phyloP scores from a whole-genome alignment of 92 coral and sea anemone genomes.

The Umimayanthus kanabou region DNA sequence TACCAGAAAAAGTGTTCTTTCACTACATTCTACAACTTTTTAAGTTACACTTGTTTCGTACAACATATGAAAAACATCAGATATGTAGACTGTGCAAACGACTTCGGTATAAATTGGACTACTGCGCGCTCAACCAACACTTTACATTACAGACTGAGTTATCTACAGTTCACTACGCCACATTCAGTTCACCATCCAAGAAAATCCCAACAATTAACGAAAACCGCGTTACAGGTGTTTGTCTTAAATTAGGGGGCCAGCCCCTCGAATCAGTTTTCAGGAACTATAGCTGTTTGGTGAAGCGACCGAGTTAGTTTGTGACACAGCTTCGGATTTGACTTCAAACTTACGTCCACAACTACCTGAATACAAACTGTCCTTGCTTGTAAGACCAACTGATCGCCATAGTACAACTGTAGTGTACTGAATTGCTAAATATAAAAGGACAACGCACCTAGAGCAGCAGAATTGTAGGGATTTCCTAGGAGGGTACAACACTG shows the following conservation, averaged over 20 bases:
- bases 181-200: not conserved
- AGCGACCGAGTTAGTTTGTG: not conserved
- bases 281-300: not conserved
- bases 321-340: not conserved
- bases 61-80: not conserved
- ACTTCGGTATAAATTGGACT: too few species aligned
- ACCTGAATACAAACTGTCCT: too few species aligned
- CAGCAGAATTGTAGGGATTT: too few species aligned
- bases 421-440: too few species aligned
- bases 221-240: not conserved
- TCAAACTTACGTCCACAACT: too few species aligned
- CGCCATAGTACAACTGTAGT: too few species aligned
- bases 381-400: too few species aligned
- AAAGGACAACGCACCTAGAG: too few species aligned
- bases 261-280: not conserved
- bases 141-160: too few species aligned
- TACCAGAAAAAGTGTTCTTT: not conserved
- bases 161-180: not conserved
- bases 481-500: too few species aligned
- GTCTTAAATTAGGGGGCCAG: not conserved
- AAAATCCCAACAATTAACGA: not conserved
- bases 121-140: not conserved
- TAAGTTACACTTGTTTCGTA: not conserved
- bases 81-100: not conserved
- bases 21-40: not conserved